Percentiles rank a stretch among this genome's conserved stretches.
Conservation (phyloP, 2,888 invertebrate species). For the Aelia acuminata region DNA sequence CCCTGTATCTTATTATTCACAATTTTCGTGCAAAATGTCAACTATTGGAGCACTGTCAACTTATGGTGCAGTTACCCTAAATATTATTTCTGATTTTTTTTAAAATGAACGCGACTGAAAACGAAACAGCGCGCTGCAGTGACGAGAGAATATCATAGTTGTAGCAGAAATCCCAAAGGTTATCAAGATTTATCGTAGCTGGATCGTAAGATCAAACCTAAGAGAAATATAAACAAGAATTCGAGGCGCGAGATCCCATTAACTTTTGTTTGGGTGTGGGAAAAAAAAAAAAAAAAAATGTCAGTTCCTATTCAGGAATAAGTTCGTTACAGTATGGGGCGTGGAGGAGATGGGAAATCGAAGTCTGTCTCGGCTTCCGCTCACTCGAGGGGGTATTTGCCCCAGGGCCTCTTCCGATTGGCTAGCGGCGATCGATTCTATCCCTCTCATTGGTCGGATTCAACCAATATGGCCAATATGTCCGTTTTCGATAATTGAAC, state of each 20-base stretch:
- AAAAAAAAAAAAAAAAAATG: not conserved
- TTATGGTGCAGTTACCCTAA: no score
- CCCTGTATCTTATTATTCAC: no score
- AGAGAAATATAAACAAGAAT: not conserved
- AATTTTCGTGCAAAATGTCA: no score
- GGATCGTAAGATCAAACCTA: not conserved
- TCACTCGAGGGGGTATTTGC: constrained; percentile 27
- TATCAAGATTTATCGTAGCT: not conserved
- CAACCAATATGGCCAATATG: constrained; percentile 28
- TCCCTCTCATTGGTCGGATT: constrained; percentile 20
- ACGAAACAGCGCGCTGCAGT: no score
- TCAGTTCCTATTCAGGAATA: not conserved
- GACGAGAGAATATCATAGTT: no score
- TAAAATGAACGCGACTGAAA: no score
- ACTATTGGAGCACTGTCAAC: no score
- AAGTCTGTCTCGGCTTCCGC: constrained; percentile 14
- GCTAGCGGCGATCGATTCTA: not conserved
- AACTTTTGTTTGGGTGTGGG: not conserved
- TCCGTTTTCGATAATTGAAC: constrained; percentile 33
- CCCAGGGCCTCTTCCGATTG: constrained; percentile 41
- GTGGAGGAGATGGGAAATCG: constrained; percentile 30
- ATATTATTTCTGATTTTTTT: no score
- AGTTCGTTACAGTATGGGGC: not conserved
- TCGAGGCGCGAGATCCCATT: not conserved
- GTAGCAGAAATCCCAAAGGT: no score